These are phyloP conservation scores for Meloidogyne floridensis DNA, from an alignment of 1,140 invertebrate species.

Conservation along the genomic window DNA sequence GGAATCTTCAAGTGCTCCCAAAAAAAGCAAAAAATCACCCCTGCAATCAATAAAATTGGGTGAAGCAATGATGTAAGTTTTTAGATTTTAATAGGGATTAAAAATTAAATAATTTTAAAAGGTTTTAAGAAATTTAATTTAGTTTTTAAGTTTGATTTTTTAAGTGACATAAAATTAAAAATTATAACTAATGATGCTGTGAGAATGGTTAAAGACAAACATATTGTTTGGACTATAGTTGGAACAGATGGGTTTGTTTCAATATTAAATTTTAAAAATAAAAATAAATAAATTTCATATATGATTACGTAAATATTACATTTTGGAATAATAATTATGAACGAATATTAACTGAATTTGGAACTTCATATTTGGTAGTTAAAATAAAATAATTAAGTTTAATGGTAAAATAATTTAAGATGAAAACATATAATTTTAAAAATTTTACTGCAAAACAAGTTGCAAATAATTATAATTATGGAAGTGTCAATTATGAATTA, in stretches of 20 bases:
- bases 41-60: slow-evolving; percentile 2
- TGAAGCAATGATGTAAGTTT: slow-evolving; percentile 18
- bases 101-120: too few species aligned
- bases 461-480: neutral
- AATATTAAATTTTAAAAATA: too few species aligned
- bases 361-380: neutral
- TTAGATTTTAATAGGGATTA: neutral
- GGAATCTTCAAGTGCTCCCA: too few species aligned
- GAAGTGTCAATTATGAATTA: neutral
- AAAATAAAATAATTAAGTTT: too few species aligned
- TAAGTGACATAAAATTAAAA: slow-evolving; percentile 18
- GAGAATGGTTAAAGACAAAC: neutral
- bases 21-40: slow-evolving; percentile 1
- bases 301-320: neutral
- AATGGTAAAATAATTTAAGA: neutral
- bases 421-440: slow-evolving; percentile 13
- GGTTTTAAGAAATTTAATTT: too few species aligned
- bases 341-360: neutral
- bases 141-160: neutral
- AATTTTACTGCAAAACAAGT: neutral
- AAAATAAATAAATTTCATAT: neutral
- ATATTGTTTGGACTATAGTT: slow-evolving; percentile 3
- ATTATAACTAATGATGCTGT: neutral
- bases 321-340: slow-evolving; percentile 4
- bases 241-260: neutral